Percentiles rank a stretch among this genome's conserved stretches.
Conservation (phyloP, 2,888 invertebrate species). For the Agrotis ipsilon region DNA sequence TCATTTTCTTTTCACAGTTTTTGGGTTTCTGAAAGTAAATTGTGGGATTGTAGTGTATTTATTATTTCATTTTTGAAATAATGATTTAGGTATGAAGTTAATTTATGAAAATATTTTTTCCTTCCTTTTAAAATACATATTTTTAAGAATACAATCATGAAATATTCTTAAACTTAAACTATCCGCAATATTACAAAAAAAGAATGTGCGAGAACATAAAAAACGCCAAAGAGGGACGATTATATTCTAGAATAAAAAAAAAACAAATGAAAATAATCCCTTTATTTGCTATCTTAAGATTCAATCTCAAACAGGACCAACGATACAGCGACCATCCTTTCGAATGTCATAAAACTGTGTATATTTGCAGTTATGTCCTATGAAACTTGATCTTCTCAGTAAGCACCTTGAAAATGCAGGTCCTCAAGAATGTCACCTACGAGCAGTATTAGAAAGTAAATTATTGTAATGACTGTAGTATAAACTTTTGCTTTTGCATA, state of each 20-base stretch:
- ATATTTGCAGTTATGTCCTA: slow-evolving; percentile 53
- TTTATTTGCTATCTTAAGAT: slow-evolving; percentile 31
- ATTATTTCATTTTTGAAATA: no score
- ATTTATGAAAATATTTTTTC: background rate
- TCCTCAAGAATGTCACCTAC: slow-evolving; percentile 31
- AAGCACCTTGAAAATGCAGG: slow-evolving; percentile 47
- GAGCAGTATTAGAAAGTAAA: slow-evolving; percentile 58
- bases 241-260: background rate
- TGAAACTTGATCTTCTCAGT: slow-evolving; percentile 58
- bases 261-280: background rate
- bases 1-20: background rate
- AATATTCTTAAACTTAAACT: no score
- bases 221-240: background rate
- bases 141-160: background rate
- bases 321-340: slow-evolving; percentile 24
- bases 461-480: slow-evolving; percentile 35
- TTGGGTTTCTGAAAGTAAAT: no score
- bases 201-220: background rate
- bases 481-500: slow-evolving; percentile 47
- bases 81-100: no score
- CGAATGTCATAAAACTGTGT: slow-evolving; percentile 50
- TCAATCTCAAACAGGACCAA: slow-evolving; percentile 27
- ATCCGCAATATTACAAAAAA: background rate
- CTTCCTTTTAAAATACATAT: background rate
- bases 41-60: no score